Base-by-base conservation (phyloP, 2,797 vertebrate genomes). In the Pangasius larnaudii region DNA sequence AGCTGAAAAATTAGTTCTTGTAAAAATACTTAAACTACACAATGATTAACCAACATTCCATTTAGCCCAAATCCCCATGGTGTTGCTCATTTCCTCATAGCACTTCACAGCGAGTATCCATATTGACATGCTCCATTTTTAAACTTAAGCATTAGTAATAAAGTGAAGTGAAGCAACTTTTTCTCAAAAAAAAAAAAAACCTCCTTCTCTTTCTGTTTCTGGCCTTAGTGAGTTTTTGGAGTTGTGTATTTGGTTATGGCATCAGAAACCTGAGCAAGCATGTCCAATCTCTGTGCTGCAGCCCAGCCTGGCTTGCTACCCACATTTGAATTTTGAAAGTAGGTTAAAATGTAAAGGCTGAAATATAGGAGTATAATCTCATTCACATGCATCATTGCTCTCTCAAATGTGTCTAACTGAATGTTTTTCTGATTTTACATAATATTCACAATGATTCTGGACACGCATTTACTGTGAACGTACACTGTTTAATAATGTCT, bases 161-260 rank as follows among this genome's bases (percentile, higher is more conserved):
- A 86, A 65, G 22, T 63, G 16, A 86, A 74, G 78, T 49, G n/a
- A 88, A 16, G 5, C 49, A 80, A 11, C 49, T 59, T 27, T 71
- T 72, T 30, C 63, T 80, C 16, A n/a, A n/a, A n/a, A n/a, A n/a
- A n/a, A 49, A 58, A 85, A 67, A 88, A 67, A 59, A 22, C 33
- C 24, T 65, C 18, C 18, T n/a, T 36, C n/a, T 27, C 36, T 5
- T 80, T 77, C 46, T 16, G 24, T 5, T 80, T 77, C 46, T 16
- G 24, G 33, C 58, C 65, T 67, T 61, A 85, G 74, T 6, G 11
- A 53, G 78, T 3, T 81, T 65, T 72, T 85, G 24, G 72, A 89
- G 89, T 81, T 79, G 83, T 65, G 58, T 82, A 83, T 90, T 88
- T 85, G 46, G 86, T 87, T 85, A 49, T 72, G 69, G 84, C 58